Evolutionary conservation across 2,113 vertebrate genomes (phyloP), one percentile per base, ranked within the genome.

Genomic region (Myocastor coypus): DNA sequence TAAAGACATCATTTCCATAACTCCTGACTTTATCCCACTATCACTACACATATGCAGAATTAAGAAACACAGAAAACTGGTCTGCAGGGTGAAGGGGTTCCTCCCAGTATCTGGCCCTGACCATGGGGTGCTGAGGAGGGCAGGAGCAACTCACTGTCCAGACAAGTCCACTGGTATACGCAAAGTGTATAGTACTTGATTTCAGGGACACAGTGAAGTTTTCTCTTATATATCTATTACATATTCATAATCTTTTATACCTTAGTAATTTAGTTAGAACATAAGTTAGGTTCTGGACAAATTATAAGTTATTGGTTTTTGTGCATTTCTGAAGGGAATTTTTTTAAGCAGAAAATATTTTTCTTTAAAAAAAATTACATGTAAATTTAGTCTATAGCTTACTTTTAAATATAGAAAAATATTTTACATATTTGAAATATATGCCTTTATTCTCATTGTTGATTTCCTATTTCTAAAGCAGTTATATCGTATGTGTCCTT

Each of bases 41-140:
- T 2, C 12, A 3, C 11, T 28, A 52, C 22, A 50, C 66, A 40
- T 2, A 19, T 0, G 7, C 1, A 24, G 55, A 28, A 34, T 26
- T 26, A 9, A 6, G 32, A 75, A 22, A 9, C 4, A 5, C 3
- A 28, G 46, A 17, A 61, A 30, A 14, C 46, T 26, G 10, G 37
- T 24, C 1, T n/a, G 0, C 32, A 16, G 34, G 34, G 40, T 1
- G 2, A 7, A 0, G 8, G 1, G 7, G n/a, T 0, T 13, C 0
- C 0, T 11, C 16, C 50, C 1, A 7, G 3, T 3, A 61, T 9
- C 8, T 34, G 24, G 9, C 8, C 17, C 1, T 3, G 0, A 3
- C 34, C 20, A 22, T 22, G 64, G 87, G 68, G 84, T 0, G 4
- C 20, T 0, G 40, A 11, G n/a, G 40, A 4, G 19, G 22, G 19